Evolutionary conservation across 2,113 vertebrate genomes (phyloP).

Genomic region (Perognathus longimembris): DNA sequence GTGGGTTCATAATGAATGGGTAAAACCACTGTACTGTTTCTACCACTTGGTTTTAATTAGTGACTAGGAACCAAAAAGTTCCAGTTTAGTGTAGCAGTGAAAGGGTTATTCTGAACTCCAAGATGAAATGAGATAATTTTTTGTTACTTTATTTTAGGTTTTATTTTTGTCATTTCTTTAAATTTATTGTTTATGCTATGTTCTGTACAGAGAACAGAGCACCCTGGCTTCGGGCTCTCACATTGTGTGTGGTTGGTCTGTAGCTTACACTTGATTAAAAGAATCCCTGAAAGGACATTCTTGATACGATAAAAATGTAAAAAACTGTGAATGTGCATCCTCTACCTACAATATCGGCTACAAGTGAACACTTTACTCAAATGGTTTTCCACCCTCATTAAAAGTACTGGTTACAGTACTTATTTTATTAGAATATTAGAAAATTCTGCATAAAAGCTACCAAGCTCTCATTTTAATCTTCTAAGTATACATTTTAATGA

Average conservation of each 20-base stretch:
- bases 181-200: neutral
- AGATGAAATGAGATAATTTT: neutral
- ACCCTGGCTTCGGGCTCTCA: neutral
- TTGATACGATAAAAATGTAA: neutral
- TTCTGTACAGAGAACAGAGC: neutral
- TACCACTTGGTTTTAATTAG: slow-evolving; percentile 72
- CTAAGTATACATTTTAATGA: neutral
- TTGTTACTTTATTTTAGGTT: neutral
- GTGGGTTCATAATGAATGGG: slow-evolving; percentile 60
- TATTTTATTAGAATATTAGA: neutral
- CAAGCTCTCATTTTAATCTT: slow-evolving; percentile 2
- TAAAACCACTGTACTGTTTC: slow-evolving; percentile 46
- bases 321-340: neutral
- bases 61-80: neutral
- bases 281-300: slow-evolving; percentile 8
- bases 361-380: neutral
- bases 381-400: neutral
- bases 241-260: neutral
- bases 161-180: slow-evolving; percentile 25
- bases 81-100: slow-evolving; percentile 50
- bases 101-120: slow-evolving; percentile 63
- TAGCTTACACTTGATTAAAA: neutral
- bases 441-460: neutral
- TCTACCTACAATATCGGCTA: neutral
- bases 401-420: neutral